Percentiles rank a stretch among this genome's conserved stretches.
phyloP scores from a whole-genome alignment of 2,797 vertebrate species.

The Harpagifer antarcticus region DNA sequence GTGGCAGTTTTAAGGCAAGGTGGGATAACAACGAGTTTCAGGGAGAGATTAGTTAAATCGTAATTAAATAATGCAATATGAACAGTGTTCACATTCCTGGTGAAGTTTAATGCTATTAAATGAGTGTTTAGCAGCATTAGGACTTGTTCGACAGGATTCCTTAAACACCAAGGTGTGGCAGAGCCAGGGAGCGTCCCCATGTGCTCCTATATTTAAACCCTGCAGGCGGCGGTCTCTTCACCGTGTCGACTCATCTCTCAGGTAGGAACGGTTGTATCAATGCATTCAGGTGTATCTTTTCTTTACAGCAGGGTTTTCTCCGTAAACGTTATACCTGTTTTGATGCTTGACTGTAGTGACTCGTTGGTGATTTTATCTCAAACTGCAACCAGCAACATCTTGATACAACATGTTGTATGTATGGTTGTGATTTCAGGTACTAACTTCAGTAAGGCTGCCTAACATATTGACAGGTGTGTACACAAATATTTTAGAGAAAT shows the following conservation, averaged over 20 bases:
- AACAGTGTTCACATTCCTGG: not conserved
- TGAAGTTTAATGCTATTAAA: not conserved
- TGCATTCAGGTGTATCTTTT: too few species aligned
- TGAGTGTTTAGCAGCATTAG: not conserved
- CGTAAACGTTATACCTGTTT: not conserved
- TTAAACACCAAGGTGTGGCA: not conserved
- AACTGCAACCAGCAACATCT: not conserved
- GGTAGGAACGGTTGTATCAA: not conserved
- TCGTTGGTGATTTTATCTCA: not conserved
- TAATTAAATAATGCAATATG: not conserved
- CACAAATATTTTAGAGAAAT: not conserved
- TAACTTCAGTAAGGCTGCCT: not conserved
- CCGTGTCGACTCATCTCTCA: too few species aligned
- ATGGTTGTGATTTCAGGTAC: constrained; percentile 1
- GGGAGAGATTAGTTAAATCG: not conserved
- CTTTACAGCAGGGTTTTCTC: not conserved
- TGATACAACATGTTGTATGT: not conserved
- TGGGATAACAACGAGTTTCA: too few species aligned
- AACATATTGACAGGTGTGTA: not conserved
- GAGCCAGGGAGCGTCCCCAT: not conserved
- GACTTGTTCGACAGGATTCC: not conserved
- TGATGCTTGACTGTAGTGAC: too few species aligned
- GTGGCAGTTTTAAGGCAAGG: too few species aligned
- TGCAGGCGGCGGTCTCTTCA: too few species aligned
- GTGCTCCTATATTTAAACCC: not conserved